Percentiles rank a stretch among this genome's conserved stretches.
Conservation (phyloP, 2,113 vertebrate species). For the Lipotes vexillifer region DNA sequence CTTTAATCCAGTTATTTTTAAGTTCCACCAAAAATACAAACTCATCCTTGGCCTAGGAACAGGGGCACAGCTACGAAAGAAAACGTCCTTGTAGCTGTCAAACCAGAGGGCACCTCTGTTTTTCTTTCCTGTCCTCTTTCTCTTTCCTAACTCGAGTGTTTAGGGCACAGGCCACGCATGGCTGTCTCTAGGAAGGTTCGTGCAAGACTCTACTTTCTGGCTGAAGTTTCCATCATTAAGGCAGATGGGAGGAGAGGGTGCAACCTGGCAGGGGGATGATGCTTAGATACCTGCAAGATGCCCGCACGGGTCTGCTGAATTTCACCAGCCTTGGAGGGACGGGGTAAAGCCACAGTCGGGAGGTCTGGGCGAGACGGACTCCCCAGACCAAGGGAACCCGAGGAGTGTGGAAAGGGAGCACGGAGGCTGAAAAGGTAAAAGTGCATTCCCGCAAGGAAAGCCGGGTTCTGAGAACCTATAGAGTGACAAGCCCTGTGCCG, state of each 20-base stretch:
- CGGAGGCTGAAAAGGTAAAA: neutral
- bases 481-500: neutral
- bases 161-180: fast-evolving
- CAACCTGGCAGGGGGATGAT: neutral
- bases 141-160: neutral
- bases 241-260: neutral
- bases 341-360: neutral
- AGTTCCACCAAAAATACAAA: constrained; percentile 55
- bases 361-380: neutral
- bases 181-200: neutral
- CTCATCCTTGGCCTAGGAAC: constrained; percentile 31
- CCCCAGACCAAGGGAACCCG: neutral
- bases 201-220: neutral
- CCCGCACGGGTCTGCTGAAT: fast-evolving
- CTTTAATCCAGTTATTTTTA: constrained; percentile 70
- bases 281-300: neutral
- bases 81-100: neutral
- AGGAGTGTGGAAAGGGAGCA: neutral
- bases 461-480: neutral
- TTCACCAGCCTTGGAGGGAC: neutral
- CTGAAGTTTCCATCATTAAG: neutral
- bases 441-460: neutral
- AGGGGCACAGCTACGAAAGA: constrained; percentile 8
- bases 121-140: neutral
- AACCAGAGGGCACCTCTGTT: neutral